Base-by-base conservation (phyloP, 2,113 vertebrate genomes). In the Atrichornis clamosus region DNA sequence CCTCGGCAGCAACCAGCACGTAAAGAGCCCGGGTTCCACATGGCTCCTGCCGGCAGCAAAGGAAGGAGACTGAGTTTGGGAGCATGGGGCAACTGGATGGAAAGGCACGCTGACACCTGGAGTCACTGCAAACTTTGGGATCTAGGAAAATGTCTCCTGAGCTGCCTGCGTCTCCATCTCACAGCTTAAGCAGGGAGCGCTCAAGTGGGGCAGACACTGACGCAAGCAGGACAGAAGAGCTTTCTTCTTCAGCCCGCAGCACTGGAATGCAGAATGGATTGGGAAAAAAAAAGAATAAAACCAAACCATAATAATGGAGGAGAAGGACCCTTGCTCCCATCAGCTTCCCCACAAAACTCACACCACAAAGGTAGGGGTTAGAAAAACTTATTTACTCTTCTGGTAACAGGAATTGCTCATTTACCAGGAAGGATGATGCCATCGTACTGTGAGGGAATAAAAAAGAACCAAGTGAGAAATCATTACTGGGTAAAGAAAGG, bases 361-460 rank as follows among this genome's bases (percentile, higher is more conserved):
- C 68, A 30, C 95, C 52, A 85, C 91, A 94, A 94, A 81, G 12
- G 69, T 59, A 79, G 96, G 35, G 50, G 67, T 60, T 78, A 91
- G 13, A 95, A 96, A 91, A 84, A n/a, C 97, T 97, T 98, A 98
- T 98, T 97, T n/a, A 13, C 19, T 93, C 98, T 98, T 98, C 93
- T 76, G 89, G 79, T 93, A 96, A 83, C 97, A 76, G 98, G 95
- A 97, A 89, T 97, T 94, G 95, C 69, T 99, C 97, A 99, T 98
- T 99, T 99, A 77, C 99, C 99, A 91, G 99, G 99, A 96, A 99
- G 99, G 97, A 99, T 99, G 98, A 99, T 99, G 52, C 99, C 99
- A 96, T 99, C 99, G 44, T 99, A 99, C 99, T 99, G 98, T 44
- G 97, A 98, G 37, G 76, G 88, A 86, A 78, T 73, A 80, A 77